Conservation (phyloP, 2,888 invertebrate species). For the Dichetophora obliterata region DNA sequence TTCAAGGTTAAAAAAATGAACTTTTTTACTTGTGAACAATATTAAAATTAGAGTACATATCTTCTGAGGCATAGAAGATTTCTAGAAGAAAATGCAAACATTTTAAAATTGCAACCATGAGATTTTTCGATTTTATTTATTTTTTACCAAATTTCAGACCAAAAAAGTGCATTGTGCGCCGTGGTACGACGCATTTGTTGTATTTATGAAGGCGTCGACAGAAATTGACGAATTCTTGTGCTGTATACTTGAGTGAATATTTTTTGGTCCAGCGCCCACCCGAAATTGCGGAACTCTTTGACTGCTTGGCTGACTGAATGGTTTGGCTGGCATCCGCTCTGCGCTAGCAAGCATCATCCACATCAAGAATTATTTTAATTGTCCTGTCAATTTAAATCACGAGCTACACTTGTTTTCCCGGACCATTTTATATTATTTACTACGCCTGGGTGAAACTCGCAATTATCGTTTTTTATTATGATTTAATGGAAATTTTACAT, state of each 20-base stretch:
- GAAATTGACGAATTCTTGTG: constrained; percentile 37
- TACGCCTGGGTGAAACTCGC: constrained; percentile 63
- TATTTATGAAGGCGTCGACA: constrained; percentile 33
- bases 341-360: not conserved
- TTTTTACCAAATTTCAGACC: too few relatives aligned
- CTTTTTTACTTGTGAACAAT: too few relatives aligned
- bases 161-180: too few relatives aligned
- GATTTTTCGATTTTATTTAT: too few relatives aligned
- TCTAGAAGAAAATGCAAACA: too few relatives aligned
- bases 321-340: not conserved
- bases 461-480: constrained; percentile 66
- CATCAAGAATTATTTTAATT: constrained; percentile 62
- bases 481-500: constrained; percentile 55
- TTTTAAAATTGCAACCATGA: too few relatives aligned
- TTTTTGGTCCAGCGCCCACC: constrained; percentile 4
- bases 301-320: not conserved
- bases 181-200: not conserved
- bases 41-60: too few relatives aligned
- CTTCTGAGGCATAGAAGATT: too few relatives aligned
- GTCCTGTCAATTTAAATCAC: constrained; percentile 66
- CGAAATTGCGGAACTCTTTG: constrained; percentile 11
- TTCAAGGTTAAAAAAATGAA: too few relatives aligned
- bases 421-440: constrained; percentile 56
- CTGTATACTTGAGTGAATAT: not conserved
- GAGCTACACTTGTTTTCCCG: constrained; percentile 63